These are phyloP conservation scores for Sminthurinus signatus DNA, from an alignment of 1,140 invertebrate species.

Conservation along the genomic window DNA sequence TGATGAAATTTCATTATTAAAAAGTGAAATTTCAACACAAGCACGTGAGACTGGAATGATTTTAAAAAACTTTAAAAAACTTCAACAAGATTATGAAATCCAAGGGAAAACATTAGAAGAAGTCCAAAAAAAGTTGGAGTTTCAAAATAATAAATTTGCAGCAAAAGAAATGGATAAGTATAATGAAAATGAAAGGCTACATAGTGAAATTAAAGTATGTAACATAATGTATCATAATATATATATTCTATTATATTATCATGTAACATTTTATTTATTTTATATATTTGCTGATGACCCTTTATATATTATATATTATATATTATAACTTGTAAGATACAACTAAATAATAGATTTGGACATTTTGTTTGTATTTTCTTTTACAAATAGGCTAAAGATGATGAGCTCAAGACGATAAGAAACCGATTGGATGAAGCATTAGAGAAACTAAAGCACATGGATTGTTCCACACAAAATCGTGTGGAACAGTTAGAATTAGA, in stretches of 20 bases:
- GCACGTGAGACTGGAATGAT: constrained; percentile 27
- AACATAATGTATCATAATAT: too few relatives aligned
- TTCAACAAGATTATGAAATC: constrained; percentile 33
- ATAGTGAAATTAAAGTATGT: neutral
- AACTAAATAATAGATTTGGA: too few relatives aligned
- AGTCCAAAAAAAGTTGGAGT: constrained; percentile 14
- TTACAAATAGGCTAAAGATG: constrained; percentile 27
- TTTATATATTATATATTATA: too few relatives aligned
- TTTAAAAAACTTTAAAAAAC: constrained; percentile 31
- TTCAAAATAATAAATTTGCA: neutral
- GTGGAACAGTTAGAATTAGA: constrained; percentile 32
- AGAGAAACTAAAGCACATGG: constrained; percentile 23
- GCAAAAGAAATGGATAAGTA: neutral
- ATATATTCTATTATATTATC: too few relatives aligned
- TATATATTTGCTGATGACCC: too few relatives aligned
- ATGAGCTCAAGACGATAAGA: constrained; percentile 15
- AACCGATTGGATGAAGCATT: constrained; percentile 26
- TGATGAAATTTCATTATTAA: constrained; percentile 25
- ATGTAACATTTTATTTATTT: too few relatives aligned
- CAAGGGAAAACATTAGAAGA: constrained; percentile 16
- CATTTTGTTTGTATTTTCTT: too few relatives aligned
- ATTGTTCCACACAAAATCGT: constrained; percentile 20
- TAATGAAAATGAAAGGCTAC: neutral
- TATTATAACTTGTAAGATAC: too few relatives aligned
- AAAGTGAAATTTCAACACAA: constrained; percentile 31